Percentiles rank a stretch among this genome's conserved stretches.
These are phyloP conservation scores for Myripristis jacobus DNA, from an alignment of 2,797 vertebrate species.

Conservation along the genomic window DNA sequence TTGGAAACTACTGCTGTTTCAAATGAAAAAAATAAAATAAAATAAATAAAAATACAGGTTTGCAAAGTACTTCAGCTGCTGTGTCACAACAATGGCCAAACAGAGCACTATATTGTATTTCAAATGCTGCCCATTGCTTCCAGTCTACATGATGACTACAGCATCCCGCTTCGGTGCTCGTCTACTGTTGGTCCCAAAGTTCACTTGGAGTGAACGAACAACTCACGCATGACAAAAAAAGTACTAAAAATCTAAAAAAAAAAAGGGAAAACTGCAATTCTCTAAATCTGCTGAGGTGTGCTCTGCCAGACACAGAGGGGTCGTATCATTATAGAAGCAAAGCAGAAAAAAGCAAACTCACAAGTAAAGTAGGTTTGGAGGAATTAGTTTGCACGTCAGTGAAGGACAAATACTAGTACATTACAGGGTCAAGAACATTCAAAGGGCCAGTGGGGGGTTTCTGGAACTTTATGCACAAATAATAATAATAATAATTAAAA, in stretches of 20 bases:
- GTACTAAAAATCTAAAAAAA: slow-evolving; percentile 36
- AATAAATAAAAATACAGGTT: slow-evolving; percentile 42
- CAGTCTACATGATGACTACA: slow-evolving; percentile 44
- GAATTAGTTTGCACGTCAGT: slow-evolving; percentile 59
- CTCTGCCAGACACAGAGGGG: slow-evolving; percentile 26
- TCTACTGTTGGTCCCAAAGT: slow-evolving; percentile 72
- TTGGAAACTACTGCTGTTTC: slow-evolving; percentile 50
- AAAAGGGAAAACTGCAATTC: slow-evolving; percentile 22
- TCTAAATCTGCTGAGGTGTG: slow-evolving; percentile 40
- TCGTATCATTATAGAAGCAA: slow-evolving; percentile 10
- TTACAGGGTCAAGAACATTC: slow-evolving; percentile 77
- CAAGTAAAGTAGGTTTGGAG: slow-evolving; percentile 42
- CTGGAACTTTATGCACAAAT: slow-evolving; percentile 20
- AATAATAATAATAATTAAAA: neutral
- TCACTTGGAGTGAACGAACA: slow-evolving; percentile 57
- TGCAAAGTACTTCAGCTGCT: slow-evolving; percentile 55
- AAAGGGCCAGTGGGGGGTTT: slow-evolving; percentile 55
- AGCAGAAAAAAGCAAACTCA: slow-evolving; percentile 49
- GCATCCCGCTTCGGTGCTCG: slow-evolving; percentile 22
- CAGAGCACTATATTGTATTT: slow-evolving; percentile 20
- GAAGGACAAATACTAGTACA: slow-evolving; percentile 75
- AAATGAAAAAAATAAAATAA: slow-evolving; percentile 55
- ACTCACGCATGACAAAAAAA: slow-evolving; percentile 51
- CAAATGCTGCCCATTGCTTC: slow-evolving; percentile 24
- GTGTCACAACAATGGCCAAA: slow-evolving; percentile 50